These are phyloP conservation scores for Synanthedon andrenaeformis DNA, from an alignment of 2,888 invertebrate species.

Conservation along the genomic window DNA sequence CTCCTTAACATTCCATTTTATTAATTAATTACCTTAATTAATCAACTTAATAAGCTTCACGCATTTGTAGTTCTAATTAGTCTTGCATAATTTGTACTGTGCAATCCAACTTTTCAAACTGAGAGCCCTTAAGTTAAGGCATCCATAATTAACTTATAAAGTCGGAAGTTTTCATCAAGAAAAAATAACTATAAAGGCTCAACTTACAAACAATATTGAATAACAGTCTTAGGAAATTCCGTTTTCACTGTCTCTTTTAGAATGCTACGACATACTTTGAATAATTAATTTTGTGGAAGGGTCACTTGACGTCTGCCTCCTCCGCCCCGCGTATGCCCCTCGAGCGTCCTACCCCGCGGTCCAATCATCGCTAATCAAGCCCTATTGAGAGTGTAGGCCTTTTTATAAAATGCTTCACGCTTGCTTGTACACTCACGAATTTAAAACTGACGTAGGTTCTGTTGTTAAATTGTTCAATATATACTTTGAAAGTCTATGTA, in stretches of 20 bases:
- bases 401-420: slow-evolving; percentile 26
- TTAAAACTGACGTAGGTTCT: not conserved
- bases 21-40: too few species aligned
- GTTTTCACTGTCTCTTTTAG: slow-evolving; percentile 17
- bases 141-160: not conserved
- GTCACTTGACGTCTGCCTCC: slow-evolving; percentile 28
- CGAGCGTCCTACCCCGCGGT: slow-evolving; percentile 8
- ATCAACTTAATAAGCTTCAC: too few species aligned
- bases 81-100: too few species aligned
- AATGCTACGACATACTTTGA: slow-evolving; percentile 46
- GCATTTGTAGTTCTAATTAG: too few species aligned
- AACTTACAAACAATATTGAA: slow-evolving; percentile 30
- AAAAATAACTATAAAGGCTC: slow-evolving; percentile 9
- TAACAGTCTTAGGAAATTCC: slow-evolving; percentile 30
- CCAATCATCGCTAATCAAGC: slow-evolving; percentile 54
- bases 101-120: too few species aligned
- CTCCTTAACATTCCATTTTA: too few species aligned
- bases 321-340: slow-evolving; percentile 4
- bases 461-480: too few species aligned
- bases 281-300: slow-evolving; percentile 58
- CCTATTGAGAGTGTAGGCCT: slow-evolving; percentile 39
- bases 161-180: not conserved
- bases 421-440: slow-evolving; percentile 4
- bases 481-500: too few species aligned
- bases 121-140: too few species aligned